Evolutionary conservation across 2,888 invertebrate genomes (phyloP), one percentile per base, ranked within the genome.

Genomic region (Eucera pruinosa): DNA sequence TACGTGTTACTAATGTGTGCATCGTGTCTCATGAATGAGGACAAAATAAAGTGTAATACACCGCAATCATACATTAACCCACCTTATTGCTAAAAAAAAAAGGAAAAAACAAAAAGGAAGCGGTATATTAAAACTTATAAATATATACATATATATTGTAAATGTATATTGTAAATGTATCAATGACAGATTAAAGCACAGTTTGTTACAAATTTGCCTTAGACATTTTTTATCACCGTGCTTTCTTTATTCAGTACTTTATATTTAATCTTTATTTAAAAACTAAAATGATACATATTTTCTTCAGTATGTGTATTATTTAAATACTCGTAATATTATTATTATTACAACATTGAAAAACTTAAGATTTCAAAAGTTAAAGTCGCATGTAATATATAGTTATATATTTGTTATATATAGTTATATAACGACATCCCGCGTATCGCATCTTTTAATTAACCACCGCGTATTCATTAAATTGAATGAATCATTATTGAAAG

Each of bases 81-180:
- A 89, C 87, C 85, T 85, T 80, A 86, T 78, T 80, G 83, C 86
- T 90, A 82, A 72, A 81, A 87, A 72, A 36, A 36, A 36, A 36
- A 36, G 11, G 9, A 36, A 36, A 66, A 84, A 88, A 88, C 88
- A 86, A 81, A 84, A 87, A 78, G 83, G 71, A 87, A 87, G 84
- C 86, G 87, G 87, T 88, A 87, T 86, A 88, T 83, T 85, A 83
- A 88, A 88, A 88, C 86, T 88, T 91, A 88, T 89, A 88, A 86
- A 85, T 87, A 88, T 81, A 87, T 87, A 86, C 87, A 89, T 86
- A 77, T 80, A 86, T 83, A 86, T 80, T 88, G 87, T 84, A 89
- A 89, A 89, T 91, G 90, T 91, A 91, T 91, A 91, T 91, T 91
- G 90, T 91, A 91, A 91, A 91, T 91, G 91, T 92, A 92, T 89